Evolutionary conservation across 2,113 vertebrate genomes (phyloP), one percentile per base, ranked within the genome.

Genomic region (Ictalurus punctatus): DNA sequence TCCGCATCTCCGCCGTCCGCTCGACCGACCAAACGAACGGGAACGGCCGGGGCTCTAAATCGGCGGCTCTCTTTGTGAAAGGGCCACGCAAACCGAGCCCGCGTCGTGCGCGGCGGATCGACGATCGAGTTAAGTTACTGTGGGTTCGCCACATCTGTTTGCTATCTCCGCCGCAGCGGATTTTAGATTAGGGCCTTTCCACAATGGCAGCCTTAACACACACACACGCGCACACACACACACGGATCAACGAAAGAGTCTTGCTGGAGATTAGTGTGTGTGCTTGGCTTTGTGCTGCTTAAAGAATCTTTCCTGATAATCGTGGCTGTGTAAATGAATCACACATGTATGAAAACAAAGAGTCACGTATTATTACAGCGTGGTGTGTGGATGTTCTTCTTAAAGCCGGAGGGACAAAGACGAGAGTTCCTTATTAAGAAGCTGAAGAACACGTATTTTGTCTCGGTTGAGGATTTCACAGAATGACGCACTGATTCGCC

Each of bases 121-220:
- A 1, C 1, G 34, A 48, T 19, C 6, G 40, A 52, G 83, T 71
- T n/a, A 19, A 54, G 27, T 56, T 54, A 12, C 65, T 71, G n/a
- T 56, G 48, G 48, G 44, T 85, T 85, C 30, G 2, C 48, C 63
- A 71, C 84, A 85, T 71, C 84, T 85, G 84, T 85, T 85, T 85
- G 65, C 84, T 16, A 71, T 85, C 84, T 73, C 52, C 58, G 65
- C n/a, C 17, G 44, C 40, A 71, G 63, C 30, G 65, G 83, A 71
- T 69, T 73, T 71, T 85, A 85, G 65, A 85, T 71, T 85, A 85
- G 48, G 48, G 52, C 63, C 48, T 85, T 52, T 54, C 63, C 44
- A 54, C 84, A 85, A 54, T 30, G 84, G 17, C 65, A 73, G 84
- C 52, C 65, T n/a, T 13, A 56, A 48, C 44, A 61, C 56, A 85